Conservation (phyloP, 1,140 invertebrate species). For the Polypedilum pembai region DNA sequence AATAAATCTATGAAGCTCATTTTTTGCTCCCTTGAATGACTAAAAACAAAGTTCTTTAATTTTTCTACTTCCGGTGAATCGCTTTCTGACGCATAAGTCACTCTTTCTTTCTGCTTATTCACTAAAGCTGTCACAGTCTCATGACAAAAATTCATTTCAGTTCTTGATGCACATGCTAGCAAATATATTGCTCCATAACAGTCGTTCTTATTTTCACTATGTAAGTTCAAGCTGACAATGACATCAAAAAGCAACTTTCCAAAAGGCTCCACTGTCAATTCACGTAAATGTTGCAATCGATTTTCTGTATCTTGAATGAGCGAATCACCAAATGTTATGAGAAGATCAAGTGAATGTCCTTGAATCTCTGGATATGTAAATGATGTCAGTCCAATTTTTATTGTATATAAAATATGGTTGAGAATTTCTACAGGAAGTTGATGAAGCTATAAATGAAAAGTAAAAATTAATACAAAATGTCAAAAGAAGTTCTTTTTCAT, state of each 20-base stretch:
- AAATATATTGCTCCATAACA: neutral
- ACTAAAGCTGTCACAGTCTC: neutral
- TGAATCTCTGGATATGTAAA: slow-evolving; percentile 27
- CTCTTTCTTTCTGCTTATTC: neutral
- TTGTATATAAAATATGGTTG: neutral
- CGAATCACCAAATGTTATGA: neutral
- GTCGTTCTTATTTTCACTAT: slow-evolving; percentile 5
- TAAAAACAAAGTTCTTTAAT: neutral
- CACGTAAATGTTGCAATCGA: neutral
- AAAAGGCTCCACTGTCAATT: neutral
- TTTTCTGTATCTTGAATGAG: neutral
- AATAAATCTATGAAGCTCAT: neutral
- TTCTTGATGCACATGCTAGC: neutral
- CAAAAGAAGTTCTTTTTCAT: too few species aligned
- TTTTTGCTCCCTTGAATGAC: slow-evolving; percentile 1
- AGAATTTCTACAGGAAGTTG: neutral
- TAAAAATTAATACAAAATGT: too few species aligned
- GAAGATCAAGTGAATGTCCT: neutral
- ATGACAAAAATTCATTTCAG: neutral
- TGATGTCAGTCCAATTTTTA: slow-evolving; percentile 25
- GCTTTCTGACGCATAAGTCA: neutral
- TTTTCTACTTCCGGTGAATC: neutral
- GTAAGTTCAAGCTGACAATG: neutral
- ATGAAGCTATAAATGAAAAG: neutral
- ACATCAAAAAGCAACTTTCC: neutral